These are phyloP conservation scores for Cheilosia scutellata DNA, from an alignment of 2,888 invertebrate species.

Conservation along the genomic window DNA sequence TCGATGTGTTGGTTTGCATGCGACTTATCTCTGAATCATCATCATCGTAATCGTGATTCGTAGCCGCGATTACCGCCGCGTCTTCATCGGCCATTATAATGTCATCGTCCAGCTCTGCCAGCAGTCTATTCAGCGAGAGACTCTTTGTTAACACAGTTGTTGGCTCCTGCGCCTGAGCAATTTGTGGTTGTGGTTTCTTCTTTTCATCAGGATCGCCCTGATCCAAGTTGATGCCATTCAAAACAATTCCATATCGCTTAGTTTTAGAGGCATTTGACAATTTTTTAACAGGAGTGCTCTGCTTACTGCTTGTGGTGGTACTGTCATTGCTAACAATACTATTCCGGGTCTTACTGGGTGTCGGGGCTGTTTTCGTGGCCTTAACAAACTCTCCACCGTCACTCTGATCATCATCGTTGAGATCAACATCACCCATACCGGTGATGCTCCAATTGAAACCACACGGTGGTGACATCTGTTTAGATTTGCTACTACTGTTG, in stretches of 20 bases:
- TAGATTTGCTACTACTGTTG: conserved; percentile 43
- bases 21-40: conserved; percentile 85
- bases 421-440: conserved; percentile 80
- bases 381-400: conserved; percentile 72
- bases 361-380: background rate
- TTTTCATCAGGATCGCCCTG: conserved; percentile 76
- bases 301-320: conserved; percentile 46
- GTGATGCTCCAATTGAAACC: conserved; percentile 84
- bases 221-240: conserved; percentile 82
- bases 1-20: conserved; percentile 84
- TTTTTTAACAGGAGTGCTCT: conserved; percentile 64
- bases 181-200: conserved; percentile 61
- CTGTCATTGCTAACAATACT: conserved; percentile 60
- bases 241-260: conserved; percentile 83
- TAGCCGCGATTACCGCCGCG: conserved; percentile 24
- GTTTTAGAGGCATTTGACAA: conserved; percentile 78
- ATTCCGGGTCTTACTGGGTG: conserved; percentile 48
- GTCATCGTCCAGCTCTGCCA: conserved; percentile 80
- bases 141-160: conserved; percentile 42
- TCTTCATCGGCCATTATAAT: conserved; percentile 78
- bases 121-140: conserved; percentile 78
- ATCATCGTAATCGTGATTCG: conserved; percentile 82
- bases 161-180: conserved; percentile 57
- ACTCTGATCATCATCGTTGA: conserved; percentile 79
- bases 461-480: conserved; percentile 82